Evolutionary conservation across 2,113 vertebrate species (phyloP), one percentile per base, ranked within the genome.

Genomic region (Xyliphius kryptos): DNA sequence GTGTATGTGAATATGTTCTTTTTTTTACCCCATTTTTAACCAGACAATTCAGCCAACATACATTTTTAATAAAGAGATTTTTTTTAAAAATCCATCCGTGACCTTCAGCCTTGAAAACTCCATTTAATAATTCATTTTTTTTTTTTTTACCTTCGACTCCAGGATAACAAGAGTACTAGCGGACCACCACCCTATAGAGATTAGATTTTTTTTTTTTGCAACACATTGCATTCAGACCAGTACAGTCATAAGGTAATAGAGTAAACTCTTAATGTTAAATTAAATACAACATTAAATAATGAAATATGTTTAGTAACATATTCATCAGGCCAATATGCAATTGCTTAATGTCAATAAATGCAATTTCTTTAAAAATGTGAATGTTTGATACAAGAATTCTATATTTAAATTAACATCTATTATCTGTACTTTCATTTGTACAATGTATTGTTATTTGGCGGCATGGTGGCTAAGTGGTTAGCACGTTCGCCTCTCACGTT

Each of bases 81-180:
- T 76, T 66, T 61, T 65, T 64, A 20, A 32, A 32, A 32, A 65
- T 65, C 70, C 70, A 55, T 70, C 75, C 46, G 77, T 87, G 84
- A 87, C 86, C 86, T 86, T 80, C 85, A 85, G 83, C 68, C 78
- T 71, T 79, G 79, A 82, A 86, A 85, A 83, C 81, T 77, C 77
- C 78, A 76, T 77, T 87, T 79, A 88, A 87, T 88, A 85, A 87
- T 87, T 86, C 78, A 87, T 80, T 65, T 71, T 41, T 68, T 76
- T 79, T 76, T 77, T 72, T 75, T 72, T 26, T 21, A 50, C 74
- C 68, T 60, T 46, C 53, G 41, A 32, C 51, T 61, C 36, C 38
- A 59, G 32, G 32, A 2, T 12, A 50, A 26, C 57, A 26, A 41
- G 21, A 37, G 44, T 15, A 19, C 15, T 44, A 36, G 15, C 11